Base-by-base conservation (phyloP, 2,113 vertebrate genomes). In the Amblyornis subalaris region DNA sequence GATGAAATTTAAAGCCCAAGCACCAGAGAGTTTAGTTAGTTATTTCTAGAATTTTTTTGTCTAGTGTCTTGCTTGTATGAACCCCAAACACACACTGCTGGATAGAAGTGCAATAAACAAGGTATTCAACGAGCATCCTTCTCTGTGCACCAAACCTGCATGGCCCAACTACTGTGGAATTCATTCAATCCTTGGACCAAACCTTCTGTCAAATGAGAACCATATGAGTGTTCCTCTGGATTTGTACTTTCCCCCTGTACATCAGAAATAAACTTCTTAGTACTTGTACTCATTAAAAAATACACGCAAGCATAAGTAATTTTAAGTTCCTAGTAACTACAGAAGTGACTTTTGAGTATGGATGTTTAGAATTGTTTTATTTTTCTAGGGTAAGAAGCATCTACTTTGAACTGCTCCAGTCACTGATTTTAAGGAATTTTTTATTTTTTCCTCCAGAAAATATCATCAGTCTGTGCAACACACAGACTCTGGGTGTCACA, bases 101-200 rank as follows among this genome's bases (percentile, higher is more conserved):
- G 91, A 96, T 96, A 96, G 95, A 97, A 50, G 85, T 97, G 97
- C 96, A 97, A 96, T 97, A 97, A 97, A 88, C 35, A 74, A 88
- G 91, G 94, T 90, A 42, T 88, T 50, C 45, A 84, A 13, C 1
- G 9, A 65, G 53, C 74, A 85, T 67, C 79, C 44, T 89, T 67
- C 40, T 60, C 65, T 42, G 42, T 71, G 75, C 82, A 85, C 64
- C 44, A 86, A 65, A 53, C 60, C 75, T 90, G 84, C 86, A 93
- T 89, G 76, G 76, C 70, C 55, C 47, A 75, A 21, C 40, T 40
- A 1, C 9, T 72, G 61, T 21, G 61, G 44, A 79, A 38, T 87
- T 76, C 29, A 35, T 57, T 69, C 76, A n/a, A 13, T 14, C 61
- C 28, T 74, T 87, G 82, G 76, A 83, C 28, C 47, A 92, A 94